These are phyloP conservation scores for Leucophora obtusa DNA, from an alignment of 2,888 invertebrate genomes.

Conservation along the genomic window DNA sequence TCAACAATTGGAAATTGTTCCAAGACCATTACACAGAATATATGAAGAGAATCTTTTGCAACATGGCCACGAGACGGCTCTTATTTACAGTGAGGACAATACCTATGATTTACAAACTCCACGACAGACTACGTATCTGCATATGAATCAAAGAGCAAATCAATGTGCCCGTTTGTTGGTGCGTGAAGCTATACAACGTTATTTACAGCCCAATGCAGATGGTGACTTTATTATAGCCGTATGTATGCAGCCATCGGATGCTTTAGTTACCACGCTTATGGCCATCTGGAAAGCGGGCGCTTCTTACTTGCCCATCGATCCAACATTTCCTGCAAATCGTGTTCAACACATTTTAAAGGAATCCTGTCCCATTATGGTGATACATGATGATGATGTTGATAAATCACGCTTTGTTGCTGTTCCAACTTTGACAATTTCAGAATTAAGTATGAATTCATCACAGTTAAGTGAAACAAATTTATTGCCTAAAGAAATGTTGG, in stretches of 20 bases:
- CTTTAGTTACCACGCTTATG: slow-evolving; percentile 83
- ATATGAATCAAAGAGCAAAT: slow-evolving; percentile 79
- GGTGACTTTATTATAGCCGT: slow-evolving; percentile 88
- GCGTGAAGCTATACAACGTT: slow-evolving; percentile 71
- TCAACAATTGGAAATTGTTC: slow-evolving; percentile 79
- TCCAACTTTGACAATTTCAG: slow-evolving; percentile 69
- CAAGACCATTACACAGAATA: slow-evolving; percentile 81
- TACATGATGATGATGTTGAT: slow-evolving; percentile 81
- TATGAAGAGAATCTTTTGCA: slow-evolving; percentile 81
- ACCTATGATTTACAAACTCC: slow-evolving; percentile 32
- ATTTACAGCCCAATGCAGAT: slow-evolving; percentile 81
- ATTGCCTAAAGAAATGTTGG: slow-evolving; percentile 77
- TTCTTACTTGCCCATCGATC: slow-evolving; percentile 91
- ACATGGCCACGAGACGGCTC: slow-evolving; percentile 81
- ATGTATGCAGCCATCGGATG: slow-evolving; percentile 88
- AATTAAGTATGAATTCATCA: slow-evolving; percentile 72
- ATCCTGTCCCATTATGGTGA: slow-evolving; percentile 83
- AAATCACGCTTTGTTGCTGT: slow-evolving; percentile 70
- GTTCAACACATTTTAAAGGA: slow-evolving; percentile 88
- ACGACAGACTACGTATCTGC: slow-evolving; percentile 75
- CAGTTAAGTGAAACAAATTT: slow-evolving; percentile 72
- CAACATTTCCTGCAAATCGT: slow-evolving; percentile 84
- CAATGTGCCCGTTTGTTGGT: slow-evolving; percentile 78
- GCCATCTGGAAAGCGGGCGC: slow-evolving; percentile 90
- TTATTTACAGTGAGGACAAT: slow-evolving; percentile 80